Evolutionary conservation across 2,888 invertebrate species (phyloP).

Genomic region (Netelia virgata): DNA sequence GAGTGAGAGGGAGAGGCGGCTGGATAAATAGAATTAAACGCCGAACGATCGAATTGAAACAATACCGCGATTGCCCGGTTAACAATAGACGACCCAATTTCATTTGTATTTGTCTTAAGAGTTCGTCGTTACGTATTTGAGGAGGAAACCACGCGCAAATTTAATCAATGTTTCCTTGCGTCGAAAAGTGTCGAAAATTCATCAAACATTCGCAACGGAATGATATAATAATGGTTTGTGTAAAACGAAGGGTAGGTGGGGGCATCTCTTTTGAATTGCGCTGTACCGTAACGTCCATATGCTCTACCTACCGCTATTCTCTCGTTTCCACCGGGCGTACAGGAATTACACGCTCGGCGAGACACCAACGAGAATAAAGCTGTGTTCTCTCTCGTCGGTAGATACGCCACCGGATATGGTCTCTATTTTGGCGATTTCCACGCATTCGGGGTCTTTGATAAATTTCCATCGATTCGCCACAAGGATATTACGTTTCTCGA

Average conservation of each 20-base stretch:
- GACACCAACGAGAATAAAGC: slow-evolving; percentile 46
- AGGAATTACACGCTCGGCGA: slow-evolving; percentile 51
- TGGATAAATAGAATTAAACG: too few relatives aligned
- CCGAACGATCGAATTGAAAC: too few relatives aligned
- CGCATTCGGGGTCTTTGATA: slow-evolving; percentile 34
- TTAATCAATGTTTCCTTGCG: not conserved
- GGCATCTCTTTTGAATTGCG: not conserved
- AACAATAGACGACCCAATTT: too few relatives aligned
- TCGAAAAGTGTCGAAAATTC: not conserved
- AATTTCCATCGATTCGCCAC: slow-evolving; percentile 43
- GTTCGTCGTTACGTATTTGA: too few relatives aligned
- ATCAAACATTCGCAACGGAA: not conserved
- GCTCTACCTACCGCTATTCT: slow-evolving; percentile 12
- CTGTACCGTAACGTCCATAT: slow-evolving; percentile 3
- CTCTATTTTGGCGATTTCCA: slow-evolving; percentile 53
- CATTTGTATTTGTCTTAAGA: too few relatives aligned
- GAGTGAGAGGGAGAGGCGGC: too few relatives aligned
- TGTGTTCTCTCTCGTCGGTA: not conserved
- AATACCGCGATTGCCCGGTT: too few relatives aligned
- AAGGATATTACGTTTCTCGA: slow-evolving; percentile 1
- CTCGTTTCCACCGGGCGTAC: slow-evolving; percentile 27
- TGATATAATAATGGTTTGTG: not conserved
- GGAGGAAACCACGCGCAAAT: not conserved
- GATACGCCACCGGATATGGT: slow-evolving; percentile 58
- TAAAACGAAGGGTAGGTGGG: not conserved